phyloP scores from a whole-genome alignment of 1,140 invertebrate genomes.

The Ridgeia piscesae region DNA sequence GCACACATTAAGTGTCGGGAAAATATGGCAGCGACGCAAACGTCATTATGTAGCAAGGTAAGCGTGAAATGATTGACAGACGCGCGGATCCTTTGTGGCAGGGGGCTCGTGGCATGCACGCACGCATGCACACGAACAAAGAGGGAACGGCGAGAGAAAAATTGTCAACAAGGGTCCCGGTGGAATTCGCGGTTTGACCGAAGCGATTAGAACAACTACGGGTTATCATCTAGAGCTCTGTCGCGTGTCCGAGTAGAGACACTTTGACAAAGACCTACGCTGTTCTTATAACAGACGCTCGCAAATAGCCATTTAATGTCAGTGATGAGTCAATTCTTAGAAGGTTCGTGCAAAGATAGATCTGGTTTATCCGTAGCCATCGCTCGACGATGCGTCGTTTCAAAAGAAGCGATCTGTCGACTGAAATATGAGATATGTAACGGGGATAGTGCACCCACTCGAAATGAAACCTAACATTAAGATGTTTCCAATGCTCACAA shows the following conservation, averaged over 20 bases:
- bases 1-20: not conserved
- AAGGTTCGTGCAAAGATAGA: not conserved
- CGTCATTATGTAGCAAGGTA: not conserved
- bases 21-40: not conserved
- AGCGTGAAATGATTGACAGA: not conserved
- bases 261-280: not conserved
- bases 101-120: not conserved
- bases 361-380: not conserved
- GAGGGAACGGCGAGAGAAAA: not conserved
- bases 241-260: not conserved
- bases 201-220: not conserved
- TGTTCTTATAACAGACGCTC: not conserved
- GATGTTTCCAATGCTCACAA: not conserved
- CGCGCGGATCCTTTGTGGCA: not conserved
- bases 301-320: not conserved
- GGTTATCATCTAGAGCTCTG: not conserved
- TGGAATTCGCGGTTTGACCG: not conserved
- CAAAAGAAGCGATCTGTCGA: not conserved
- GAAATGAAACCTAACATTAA: not conserved
- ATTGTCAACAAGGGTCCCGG: no score
- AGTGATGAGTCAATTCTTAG: not conserved
- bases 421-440: not conserved
- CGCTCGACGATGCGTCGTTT: not conserved
- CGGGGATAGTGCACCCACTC: not conserved
- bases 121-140: not conserved